A percentile compares a stretch with the other conserved stretches of the same genome.
phyloP scores from a whole-genome alignment of 2,888 invertebrate species.

The Schrankia costaestrigalis region DNA sequence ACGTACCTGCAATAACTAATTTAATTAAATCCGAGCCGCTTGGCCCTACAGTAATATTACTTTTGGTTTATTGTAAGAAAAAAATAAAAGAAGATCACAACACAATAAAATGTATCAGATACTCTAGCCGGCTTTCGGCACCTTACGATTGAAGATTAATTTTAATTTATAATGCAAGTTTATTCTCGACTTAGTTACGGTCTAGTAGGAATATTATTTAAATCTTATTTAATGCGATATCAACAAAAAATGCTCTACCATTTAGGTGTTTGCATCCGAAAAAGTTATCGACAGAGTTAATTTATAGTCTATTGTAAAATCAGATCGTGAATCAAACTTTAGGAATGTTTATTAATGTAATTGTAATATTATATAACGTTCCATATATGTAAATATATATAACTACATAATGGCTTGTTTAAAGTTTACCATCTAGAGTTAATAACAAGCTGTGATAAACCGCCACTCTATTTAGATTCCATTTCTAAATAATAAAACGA shows the following conservation, averaged over 20 bases:
- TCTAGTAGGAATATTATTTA: conserved; percentile 14
- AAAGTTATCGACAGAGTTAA: too few relatives aligned
- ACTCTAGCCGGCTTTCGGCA: conserved; percentile 48
- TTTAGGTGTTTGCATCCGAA: too few relatives aligned
- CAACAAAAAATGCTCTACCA: too few relatives aligned
- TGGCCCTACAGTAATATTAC: conserved; percentile 48
- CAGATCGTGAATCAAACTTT: too few relatives aligned
- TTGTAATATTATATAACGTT: too few relatives aligned
- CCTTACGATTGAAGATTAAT: conserved; percentile 40
- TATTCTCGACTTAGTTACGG: conserved; percentile 13
- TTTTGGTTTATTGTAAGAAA: conserved; percentile 55
- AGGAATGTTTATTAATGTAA: too few relatives aligned
- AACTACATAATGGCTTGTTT: too few relatives aligned
- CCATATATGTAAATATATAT: too few relatives aligned
- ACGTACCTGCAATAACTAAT: conserved; percentile 44
- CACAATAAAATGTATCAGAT: conserved; percentile 56
- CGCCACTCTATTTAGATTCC: neutral
- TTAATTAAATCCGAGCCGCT: conserved; percentile 60
- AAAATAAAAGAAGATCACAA: conserved; percentile 48
- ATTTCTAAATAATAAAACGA: conserved; percentile 3
- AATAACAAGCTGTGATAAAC: too few relatives aligned
- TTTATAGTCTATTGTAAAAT: too few relatives aligned
- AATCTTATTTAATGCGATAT: conserved; percentile 14
- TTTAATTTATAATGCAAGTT: conserved; percentile 16
- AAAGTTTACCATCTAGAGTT: too few relatives aligned